Conservation (phyloP, 2,888 invertebrate species). For the Athalia cordata region DNA sequence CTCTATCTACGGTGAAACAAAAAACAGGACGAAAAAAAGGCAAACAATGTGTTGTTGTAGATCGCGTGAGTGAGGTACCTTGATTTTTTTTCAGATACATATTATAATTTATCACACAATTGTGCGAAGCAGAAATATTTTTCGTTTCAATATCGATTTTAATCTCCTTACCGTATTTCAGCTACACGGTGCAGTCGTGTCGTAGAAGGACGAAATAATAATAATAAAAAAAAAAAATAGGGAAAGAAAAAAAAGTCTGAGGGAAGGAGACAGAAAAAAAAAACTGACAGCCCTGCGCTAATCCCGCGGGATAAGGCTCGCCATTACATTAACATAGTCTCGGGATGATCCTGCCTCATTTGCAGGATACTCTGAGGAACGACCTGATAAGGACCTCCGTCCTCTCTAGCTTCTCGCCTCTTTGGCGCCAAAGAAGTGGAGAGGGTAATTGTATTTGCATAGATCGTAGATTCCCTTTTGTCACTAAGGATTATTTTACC, state of each 20-base stretch:
- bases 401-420: conserved; percentile 7
- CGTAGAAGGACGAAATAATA: background rate
- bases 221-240: background rate
- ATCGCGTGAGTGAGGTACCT: too few relatives aligned
- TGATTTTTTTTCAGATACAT: background rate
- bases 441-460: conserved; percentile 68
- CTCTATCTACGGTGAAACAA: too few relatives aligned
- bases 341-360: conserved; percentile 66
- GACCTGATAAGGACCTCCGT: conserved; percentile 66
- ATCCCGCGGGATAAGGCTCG: conserved; percentile 63
- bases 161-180: background rate
- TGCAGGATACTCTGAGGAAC: conserved; percentile 66
- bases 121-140: background rate
- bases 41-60: too few relatives aligned
- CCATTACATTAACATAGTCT: conserved; percentile 67
- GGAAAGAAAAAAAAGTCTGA: background rate
- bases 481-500: conserved; percentile 60
- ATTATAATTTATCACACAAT: background rate
- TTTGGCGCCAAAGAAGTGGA: conserved; percentile 39
- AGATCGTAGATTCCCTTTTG: conserved; percentile 66
- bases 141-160: conserved; percentile 25
- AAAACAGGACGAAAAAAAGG: too few relatives aligned
- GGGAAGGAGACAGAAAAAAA: conserved; percentile 8
- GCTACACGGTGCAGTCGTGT: background rate
- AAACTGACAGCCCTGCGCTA: conserved; percentile 56